phyloP scores from a whole-genome alignment of 2,113 vertebrate genomes.

The Guaruba guarouba region DNA sequence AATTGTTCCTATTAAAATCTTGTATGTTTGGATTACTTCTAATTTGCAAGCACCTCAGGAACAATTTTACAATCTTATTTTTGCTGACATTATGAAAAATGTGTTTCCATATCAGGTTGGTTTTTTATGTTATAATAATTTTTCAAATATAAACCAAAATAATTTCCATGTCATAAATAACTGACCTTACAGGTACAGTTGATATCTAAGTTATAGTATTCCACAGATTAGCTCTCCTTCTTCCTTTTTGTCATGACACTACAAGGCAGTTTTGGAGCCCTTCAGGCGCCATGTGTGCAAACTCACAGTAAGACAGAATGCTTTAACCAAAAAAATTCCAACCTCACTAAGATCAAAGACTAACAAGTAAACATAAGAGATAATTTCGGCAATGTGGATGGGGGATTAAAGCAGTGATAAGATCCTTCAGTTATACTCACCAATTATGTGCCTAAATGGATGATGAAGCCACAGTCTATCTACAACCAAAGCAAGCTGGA shows the following conservation, averaged over 20 bases:
- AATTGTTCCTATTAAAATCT: not conserved
- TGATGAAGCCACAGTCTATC: not conserved
- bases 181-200: not conserved
- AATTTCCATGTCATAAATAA: not conserved
- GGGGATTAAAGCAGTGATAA: not conserved
- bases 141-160: not conserved
- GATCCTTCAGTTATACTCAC: not conserved
- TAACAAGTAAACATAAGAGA: not conserved
- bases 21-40: not conserved
- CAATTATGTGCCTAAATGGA: not conserved
- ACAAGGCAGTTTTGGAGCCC: not conserved
- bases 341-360: not conserved
- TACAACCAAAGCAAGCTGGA: not conserved
- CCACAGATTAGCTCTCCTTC: not conserved
- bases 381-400: not conserved
- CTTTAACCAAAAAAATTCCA: not conserved
- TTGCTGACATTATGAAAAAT: not conserved
- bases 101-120: accelerated
- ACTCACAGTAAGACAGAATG: not conserved
- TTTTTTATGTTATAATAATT: not conserved
- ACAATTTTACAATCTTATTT: not conserved
- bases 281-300: not conserved
- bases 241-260: not conserved
- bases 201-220: not conserved
- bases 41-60: not conserved